Percentiles rank a stretch among this genome's conserved stretches.
Conservation (phyloP, 2,797 vertebrate genomes). For the Sebastes aleutianus region DNA sequence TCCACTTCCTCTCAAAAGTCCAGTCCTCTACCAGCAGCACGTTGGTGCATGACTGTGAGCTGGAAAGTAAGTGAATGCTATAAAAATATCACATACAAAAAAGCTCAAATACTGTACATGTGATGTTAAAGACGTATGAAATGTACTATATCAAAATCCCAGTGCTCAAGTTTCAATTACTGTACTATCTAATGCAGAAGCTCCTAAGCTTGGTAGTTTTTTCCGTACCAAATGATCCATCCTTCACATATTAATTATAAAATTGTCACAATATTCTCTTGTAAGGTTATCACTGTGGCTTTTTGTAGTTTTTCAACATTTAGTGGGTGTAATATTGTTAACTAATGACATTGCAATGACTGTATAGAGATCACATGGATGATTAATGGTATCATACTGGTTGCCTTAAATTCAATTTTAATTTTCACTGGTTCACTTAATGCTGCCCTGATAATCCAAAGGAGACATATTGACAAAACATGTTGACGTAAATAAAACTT, state of each 20-base stretch:
- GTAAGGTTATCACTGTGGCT: neutral
- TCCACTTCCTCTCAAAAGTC: conserved; percentile 54
- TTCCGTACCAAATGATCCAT: neutral
- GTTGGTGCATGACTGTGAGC: conserved; percentile 10
- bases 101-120: neutral
- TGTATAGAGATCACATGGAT: neutral
- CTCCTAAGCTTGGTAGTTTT: neutral
- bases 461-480: neutral
- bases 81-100: neutral
- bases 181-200: neutral
- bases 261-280: neutral
- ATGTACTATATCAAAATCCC: neutral
- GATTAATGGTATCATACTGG: neutral
- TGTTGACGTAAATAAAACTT: neutral
- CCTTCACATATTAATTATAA: neutral
- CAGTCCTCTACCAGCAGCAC: conserved; percentile 14
- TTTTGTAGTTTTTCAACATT: neutral
- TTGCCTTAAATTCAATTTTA: neutral
- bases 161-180: neutral
- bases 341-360: neutral
- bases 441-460: neutral
- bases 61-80: neutral
- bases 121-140: neutral
- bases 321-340: neutral
- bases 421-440: neutral